These are phyloP conservation scores for Labia minor DNA, from an alignment of 2,888 invertebrate genomes.

Conservation along the genomic window DNA sequence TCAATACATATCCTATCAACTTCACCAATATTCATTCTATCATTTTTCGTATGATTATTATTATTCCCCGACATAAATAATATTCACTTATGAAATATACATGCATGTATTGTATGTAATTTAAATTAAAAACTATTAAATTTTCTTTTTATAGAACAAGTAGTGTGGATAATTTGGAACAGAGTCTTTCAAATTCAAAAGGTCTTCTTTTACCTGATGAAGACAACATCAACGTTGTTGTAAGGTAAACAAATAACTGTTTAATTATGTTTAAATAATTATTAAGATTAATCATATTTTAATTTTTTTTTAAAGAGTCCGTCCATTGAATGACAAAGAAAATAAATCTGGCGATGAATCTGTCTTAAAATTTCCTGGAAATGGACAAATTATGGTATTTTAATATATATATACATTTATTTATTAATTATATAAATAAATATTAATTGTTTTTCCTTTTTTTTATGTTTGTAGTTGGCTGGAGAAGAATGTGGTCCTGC, in stretches of 20 bases:
- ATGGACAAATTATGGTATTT: constrained; percentile 64
- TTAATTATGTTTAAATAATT: constrained; percentile 14
- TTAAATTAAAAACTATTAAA: no score
- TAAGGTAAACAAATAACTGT: no score
- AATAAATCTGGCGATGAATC: constrained; percentile 53
- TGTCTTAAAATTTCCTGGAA: constrained; percentile 74
- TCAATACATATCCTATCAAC: no score
- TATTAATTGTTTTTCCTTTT: no score
- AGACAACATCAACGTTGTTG: constrained; percentile 81
- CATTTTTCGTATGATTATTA: no score
- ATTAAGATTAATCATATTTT: constrained; percentile 2
- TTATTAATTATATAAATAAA: no score
- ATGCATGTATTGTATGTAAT: no score
- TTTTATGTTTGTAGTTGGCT: constrained; percentile 26
- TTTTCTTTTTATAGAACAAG: constrained; percentile 35
- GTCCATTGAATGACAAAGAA: constrained; percentile 70
- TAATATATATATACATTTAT: no score
- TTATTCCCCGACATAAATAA: no score
- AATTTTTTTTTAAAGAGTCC: constrained; percentile 49
- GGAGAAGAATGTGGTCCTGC: constrained; percentile 29
- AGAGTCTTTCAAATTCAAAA: constrained; percentile 24
- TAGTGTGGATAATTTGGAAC: constrained; percentile 40
- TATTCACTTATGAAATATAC: no score
- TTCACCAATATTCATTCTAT: no score
- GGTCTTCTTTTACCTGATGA: constrained; percentile 35